Conservation (phyloP, 2,888 invertebrate genomes). For the Pseudoips prasinana region DNA sequence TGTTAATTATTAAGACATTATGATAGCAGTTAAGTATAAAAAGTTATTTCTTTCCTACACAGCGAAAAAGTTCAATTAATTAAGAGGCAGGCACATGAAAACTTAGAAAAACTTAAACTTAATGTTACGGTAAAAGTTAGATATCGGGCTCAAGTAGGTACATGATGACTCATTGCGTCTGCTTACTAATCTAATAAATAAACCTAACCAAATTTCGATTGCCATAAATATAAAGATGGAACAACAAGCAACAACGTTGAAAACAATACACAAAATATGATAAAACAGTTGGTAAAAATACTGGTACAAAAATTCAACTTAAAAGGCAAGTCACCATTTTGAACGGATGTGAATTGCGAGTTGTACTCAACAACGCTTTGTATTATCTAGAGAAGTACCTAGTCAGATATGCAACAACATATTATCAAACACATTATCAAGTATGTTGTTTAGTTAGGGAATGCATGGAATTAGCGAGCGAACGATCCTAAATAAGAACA, state of each 20-base stretch:
- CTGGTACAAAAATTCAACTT: constrained; percentile 34
- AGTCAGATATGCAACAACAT: constrained; percentile 49
- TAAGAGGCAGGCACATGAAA: too few relatives aligned
- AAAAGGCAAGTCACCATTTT: constrained; percentile 85
- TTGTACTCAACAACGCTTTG: constrained; percentile 74
- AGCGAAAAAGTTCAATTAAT: too few relatives aligned
- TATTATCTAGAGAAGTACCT: constrained; percentile 46
- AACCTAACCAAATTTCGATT: constrained; percentile 3
- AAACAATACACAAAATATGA: constrained; percentile 7
- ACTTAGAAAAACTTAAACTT: not conserved
- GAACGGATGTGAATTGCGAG: constrained; percentile 76
- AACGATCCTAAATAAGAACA: constrained; percentile 49
- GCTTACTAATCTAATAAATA: constrained; percentile 17
- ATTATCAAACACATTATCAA: constrained; percentile 40
- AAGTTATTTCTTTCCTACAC: too few relatives aligned
- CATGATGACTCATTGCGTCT: constrained; percentile 37
- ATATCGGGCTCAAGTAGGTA: constrained; percentile 16
- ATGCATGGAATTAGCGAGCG: constrained; percentile 36
- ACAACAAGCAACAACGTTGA: not conserved
- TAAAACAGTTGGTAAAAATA: constrained; percentile 25
- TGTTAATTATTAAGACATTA: too few relatives aligned
- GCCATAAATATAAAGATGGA: constrained; percentile 4
- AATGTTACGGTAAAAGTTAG: constrained; percentile 22
- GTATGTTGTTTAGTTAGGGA: constrained; percentile 46
- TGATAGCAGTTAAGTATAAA: too few relatives aligned